Evolutionary conservation across 2,797 vertebrate species (phyloP), one percentile per base, ranked within the genome.

Genomic region (Epinephelus awoara): DNA sequence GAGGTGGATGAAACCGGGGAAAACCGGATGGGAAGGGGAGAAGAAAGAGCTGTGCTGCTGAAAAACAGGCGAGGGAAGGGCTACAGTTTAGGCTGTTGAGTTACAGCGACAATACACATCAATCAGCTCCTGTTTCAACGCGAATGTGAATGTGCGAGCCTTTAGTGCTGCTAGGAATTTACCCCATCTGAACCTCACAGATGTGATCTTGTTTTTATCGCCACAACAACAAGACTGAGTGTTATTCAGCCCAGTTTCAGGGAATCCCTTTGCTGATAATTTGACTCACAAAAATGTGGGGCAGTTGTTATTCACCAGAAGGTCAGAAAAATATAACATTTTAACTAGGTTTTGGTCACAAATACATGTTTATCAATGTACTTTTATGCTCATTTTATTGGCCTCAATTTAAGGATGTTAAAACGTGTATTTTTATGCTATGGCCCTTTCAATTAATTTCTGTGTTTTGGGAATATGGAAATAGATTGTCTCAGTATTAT

Each of bases 1-100:
- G 82, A 84, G 78, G 83, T 83, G 88, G 91, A 82, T 79, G 65
- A 54, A 91, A 93, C 83, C 89, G 92, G 93, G 93, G 69, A 83
- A 76, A 94, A 94, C 92, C 90, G 91, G 93, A 89, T 89, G 77
- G 68, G 65, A 81, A 67, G 17, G 71, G 64, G 80, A 61, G 72
- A 77, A 81, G 72, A 89, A 80, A 87, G 80, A 67, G 77, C 72
- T 25, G 27, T 25, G 52, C 19, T 14, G 19, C 12, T 19, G 49
- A 78, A 77, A 83, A 73, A 79, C 69, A 73, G 38, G 29, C 50
- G 58, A 21, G 50, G 67, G 55, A 70, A 67, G 40, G 49, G 54
- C 50, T 40, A 25, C 38, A 61, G 42, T 29, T 34, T 10, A 14
- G 1, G 9, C 72, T 12, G 47, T 9, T 56, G 2, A 51, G 15